Conservation (phyloP, 2,888 invertebrate species). For the Lagria hirta region DNA sequence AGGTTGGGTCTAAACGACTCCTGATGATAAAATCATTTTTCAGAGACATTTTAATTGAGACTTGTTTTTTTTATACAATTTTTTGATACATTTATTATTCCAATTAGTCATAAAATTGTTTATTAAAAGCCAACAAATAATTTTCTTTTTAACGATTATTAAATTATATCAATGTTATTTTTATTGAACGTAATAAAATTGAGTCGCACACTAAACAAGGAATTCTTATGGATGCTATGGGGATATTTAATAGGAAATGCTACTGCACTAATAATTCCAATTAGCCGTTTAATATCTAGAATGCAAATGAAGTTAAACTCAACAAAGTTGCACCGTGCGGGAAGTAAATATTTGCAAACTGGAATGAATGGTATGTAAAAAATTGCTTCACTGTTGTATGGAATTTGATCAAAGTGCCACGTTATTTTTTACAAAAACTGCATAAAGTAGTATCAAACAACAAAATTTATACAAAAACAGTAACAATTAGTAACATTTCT, state of each 20-base stretch:
- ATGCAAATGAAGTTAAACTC: no score
- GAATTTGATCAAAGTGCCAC: no score
- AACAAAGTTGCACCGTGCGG: no score
- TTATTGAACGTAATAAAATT: slow-evolving; percentile 26
- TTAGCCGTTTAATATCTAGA: slow-evolving; percentile 12
- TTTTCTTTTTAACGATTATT: slow-evolving; percentile 26
- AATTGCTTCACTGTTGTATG: no score
- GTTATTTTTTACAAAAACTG: no score
- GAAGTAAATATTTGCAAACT: no score
- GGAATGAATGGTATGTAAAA: no score
- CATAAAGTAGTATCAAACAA: no score
- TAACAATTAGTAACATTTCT: no score
- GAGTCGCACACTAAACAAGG: slow-evolving; percentile 25
- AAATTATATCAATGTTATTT: slow-evolving; percentile 25
- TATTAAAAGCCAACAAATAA: slow-evolving; percentile 6
- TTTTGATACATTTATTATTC: slow-evolving; percentile 6
- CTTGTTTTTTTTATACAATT: slow-evolving; percentile 3
- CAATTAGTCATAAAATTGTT: slow-evolving; percentile 1
- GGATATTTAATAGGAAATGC: slow-evolving; percentile 13
- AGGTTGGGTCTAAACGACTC: neutral
- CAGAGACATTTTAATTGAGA: slow-evolving; percentile 12
- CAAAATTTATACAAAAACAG: no score
- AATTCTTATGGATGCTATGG: slow-evolving; percentile 22
- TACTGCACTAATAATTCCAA: slow-evolving; percentile 22
- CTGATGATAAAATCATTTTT: slow-evolving; percentile 5